Conservation (phyloP, 1,140 invertebrate species). For the Kradibia gibbosae region DNA sequence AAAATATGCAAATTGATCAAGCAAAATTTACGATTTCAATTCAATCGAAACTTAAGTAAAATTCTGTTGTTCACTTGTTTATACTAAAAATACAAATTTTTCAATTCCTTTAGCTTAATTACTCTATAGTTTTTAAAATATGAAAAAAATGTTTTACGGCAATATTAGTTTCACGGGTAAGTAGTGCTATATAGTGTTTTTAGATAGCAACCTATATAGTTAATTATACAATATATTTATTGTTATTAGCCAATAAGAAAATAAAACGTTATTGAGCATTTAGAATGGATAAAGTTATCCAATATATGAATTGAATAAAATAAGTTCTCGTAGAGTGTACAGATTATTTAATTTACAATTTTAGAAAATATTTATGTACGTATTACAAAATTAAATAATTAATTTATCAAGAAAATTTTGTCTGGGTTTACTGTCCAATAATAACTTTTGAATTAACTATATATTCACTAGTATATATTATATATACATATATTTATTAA, state of each 20-base stretch:
- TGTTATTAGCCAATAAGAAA: not conserved
- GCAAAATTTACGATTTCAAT: too few relatives aligned
- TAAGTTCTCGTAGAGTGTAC: not conserved
- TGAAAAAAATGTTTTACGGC: not conserved
- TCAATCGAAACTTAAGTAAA: too few relatives aligned
- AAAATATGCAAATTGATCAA: too few relatives aligned
- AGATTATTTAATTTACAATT: not conserved
- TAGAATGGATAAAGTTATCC: not conserved
- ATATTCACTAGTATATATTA: too few relatives aligned
- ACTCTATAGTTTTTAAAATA: not conserved
- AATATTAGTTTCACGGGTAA: not conserved
- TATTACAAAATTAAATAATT: too few relatives aligned
- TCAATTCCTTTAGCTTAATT: not conserved
- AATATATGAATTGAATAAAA: not conserved
- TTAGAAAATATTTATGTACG: too few relatives aligned
- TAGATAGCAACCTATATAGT: not conserved
- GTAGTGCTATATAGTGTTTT: not conserved
- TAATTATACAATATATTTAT: conserved; percentile 10
- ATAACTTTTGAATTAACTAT: too few relatives aligned
- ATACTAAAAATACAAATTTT: conserved; percentile 9
- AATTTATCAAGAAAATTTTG: too few relatives aligned
- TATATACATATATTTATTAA: too few relatives aligned
- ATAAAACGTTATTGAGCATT: not conserved
- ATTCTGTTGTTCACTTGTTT: not conserved
- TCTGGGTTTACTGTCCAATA: too few relatives aligned